Evolutionary conservation across 1,140 invertebrate genomes (phyloP).

Genomic region (Nasonia vitripennis): DNA sequence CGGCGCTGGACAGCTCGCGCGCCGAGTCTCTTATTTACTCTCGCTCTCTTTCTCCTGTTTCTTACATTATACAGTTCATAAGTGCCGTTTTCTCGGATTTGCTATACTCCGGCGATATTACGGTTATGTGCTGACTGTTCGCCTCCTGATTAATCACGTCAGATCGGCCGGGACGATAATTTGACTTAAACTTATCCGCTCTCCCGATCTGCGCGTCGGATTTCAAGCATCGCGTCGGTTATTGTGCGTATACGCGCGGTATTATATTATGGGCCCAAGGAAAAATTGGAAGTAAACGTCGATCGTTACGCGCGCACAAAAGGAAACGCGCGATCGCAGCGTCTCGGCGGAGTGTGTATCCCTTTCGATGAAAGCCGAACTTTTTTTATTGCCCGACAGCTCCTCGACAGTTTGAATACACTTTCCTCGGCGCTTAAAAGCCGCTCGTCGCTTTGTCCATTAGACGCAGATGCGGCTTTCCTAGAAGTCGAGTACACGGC

Average conservation of each 20-base stretch:
- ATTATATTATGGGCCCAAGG: not conserved
- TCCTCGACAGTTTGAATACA: not conserved
- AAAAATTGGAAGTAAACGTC: not conserved
- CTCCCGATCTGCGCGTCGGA: not conserved
- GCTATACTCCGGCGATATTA: not conserved
- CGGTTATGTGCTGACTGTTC: not conserved
- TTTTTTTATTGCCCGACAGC: not conserved
- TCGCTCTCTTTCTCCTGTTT: not conserved
- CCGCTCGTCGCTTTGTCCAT: not conserved
- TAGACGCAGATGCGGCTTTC: not conserved
- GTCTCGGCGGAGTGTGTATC: not conserved
- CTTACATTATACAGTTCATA: not conserved
- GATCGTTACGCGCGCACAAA: no score
- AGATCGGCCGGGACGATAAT: not conserved
- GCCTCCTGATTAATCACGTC: not conserved
- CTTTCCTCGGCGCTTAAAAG: not conserved
- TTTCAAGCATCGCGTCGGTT: not conserved
- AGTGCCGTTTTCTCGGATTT: not conserved
- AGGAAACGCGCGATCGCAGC: no score
- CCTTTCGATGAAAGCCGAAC: not conserved
- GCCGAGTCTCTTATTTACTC: not conserved
- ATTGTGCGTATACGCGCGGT: not conserved
- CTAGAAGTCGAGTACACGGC: not conserved
- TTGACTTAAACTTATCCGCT: not conserved
- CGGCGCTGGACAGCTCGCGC: conserved; percentile 5